phyloP scores from a whole-genome alignment of 1,140 invertebrate genomes.

The Drosophila neocordata region DNA sequence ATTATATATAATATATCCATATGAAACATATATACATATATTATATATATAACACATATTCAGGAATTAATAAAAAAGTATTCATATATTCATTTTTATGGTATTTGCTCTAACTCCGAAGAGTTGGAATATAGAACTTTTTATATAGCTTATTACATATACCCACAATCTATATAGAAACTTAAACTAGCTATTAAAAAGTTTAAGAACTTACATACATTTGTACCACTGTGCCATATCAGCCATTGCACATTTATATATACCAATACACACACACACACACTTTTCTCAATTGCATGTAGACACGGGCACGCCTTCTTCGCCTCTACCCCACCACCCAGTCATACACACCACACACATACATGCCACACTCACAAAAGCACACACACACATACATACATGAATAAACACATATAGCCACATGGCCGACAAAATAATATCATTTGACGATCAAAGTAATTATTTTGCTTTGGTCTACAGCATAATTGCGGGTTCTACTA shows the following conservation, averaged over 20 bases:
- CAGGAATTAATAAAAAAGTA: too few species aligned
- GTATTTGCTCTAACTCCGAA: too few species aligned
- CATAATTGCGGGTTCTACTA: slow-evolving; percentile 73
- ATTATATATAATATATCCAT: too few species aligned
- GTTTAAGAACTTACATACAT: too few species aligned
- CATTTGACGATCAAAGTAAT: slow-evolving; percentile 82
- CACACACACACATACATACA: slow-evolving; percentile 23
- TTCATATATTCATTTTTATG: too few species aligned
- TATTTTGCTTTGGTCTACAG: slow-evolving; percentile 82
- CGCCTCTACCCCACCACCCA: slow-evolving; percentile 27
- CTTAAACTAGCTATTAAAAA: too few species aligned
- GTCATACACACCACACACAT: slow-evolving; percentile 26
- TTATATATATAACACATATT: too few species aligned
- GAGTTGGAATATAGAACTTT: too few species aligned
- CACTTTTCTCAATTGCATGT: slow-evolving; percentile 50
- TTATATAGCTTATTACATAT: too few species aligned
- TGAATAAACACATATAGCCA: slow-evolving; percentile 20
- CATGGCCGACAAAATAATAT: slow-evolving; percentile 78
- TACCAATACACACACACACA: slow-evolving; percentile 26
- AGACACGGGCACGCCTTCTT: slow-evolving; percentile 39
- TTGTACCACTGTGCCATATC: slow-evolving; percentile 31
- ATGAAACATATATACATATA: too few species aligned
- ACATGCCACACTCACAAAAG: slow-evolving; percentile 4
- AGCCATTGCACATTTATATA: slow-evolving; percentile 45
- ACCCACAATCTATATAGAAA: too few species aligned